Conservation (phyloP, 23 tunicate genomes). For the Aplidium turbinatum region DNA sequence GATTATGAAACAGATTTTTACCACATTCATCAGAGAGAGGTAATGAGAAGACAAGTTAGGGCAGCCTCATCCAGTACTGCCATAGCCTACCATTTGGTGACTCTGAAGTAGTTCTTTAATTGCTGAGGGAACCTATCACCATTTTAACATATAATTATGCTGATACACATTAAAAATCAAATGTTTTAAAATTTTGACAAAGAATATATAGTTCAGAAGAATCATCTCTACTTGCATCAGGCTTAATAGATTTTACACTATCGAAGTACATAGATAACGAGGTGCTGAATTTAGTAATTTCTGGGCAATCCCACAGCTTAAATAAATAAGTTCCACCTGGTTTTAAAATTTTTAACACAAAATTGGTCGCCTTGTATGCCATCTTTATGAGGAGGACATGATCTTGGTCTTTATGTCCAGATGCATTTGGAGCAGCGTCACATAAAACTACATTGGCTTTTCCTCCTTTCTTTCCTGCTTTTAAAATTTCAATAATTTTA, state of each 20-base stretch:
- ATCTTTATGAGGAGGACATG: conserved; percentile 40
- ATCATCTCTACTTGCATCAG: conserved; percentile 70
- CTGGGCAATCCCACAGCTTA: conserved; percentile 49
- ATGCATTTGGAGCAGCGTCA: conserved; percentile 82
- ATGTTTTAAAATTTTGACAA: conserved; percentile 45
- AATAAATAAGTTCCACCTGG: conserved; percentile 58
- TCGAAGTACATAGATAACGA: conserved; percentile 30
- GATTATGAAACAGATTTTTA: too few relatives aligned
- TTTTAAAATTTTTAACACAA: conserved; percentile 53
- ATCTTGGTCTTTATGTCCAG: conserved; percentile 49
- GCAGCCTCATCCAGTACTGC: too few relatives aligned
- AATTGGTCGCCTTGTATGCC: conserved; percentile 26
- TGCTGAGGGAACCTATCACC: too few relatives aligned
- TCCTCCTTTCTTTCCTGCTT: not conserved
- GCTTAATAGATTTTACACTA: conserved; percentile 42
- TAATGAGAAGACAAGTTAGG: too few relatives aligned
- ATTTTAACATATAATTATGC: too few relatives aligned
- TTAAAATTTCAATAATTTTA: conserved; percentile 10
- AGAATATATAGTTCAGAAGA: conserved; percentile 73
- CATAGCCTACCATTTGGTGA: too few relatives aligned
- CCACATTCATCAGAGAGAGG: too few relatives aligned
- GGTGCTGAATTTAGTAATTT: conserved; percentile 29
- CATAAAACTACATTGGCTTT: conserved; percentile 74
- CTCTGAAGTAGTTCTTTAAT: too few relatives aligned
- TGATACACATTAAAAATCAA: too few relatives aligned